Conservation (phyloP, 1,140 invertebrate genomes). For the Galendromus occidentalis region DNA sequence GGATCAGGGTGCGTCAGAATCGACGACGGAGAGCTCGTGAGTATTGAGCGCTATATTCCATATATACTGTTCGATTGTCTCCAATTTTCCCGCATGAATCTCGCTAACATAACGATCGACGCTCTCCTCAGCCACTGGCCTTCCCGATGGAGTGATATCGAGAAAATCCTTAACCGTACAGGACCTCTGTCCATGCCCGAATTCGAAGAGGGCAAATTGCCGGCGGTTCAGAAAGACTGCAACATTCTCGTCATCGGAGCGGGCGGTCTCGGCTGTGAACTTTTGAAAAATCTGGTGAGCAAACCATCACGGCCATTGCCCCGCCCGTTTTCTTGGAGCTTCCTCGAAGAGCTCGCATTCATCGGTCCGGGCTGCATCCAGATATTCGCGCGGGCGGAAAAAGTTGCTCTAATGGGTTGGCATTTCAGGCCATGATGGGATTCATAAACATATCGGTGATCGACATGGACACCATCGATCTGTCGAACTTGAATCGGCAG, state of each 20-base stretch:
- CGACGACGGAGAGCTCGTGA: too few species aligned
- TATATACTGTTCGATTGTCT: too few species aligned
- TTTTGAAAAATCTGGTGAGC: slow-evolving; percentile 61
- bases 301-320: background rate
- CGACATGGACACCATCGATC: slow-evolving; percentile 96
- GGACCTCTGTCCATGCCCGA: slow-evolving; percentile 80
- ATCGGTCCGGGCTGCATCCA: background rate
- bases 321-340: background rate
- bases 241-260: slow-evolving; percentile 77
- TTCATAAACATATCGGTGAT: slow-evolving; percentile 83
- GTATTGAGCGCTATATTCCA: too few species aligned
- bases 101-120: too few species aligned
- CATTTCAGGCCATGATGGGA: slow-evolving; percentile 60
- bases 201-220: slow-evolving; percentile 49
- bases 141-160: slow-evolving; percentile 51
- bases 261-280: slow-evolving; percentile 89
- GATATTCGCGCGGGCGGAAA: too few species aligned
- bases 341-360: background rate
- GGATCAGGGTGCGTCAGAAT: too few species aligned
- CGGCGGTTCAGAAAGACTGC: slow-evolving; percentile 37
- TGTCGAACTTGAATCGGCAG: slow-evolving; percentile 92
- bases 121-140: background rate
- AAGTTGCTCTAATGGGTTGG: too few species aligned
- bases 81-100: too few species aligned
- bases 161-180: slow-evolving; percentile 66